phyloP scores from a whole-genome alignment of 1,140 invertebrate species.

The Tetragnatha versicolor region DNA sequence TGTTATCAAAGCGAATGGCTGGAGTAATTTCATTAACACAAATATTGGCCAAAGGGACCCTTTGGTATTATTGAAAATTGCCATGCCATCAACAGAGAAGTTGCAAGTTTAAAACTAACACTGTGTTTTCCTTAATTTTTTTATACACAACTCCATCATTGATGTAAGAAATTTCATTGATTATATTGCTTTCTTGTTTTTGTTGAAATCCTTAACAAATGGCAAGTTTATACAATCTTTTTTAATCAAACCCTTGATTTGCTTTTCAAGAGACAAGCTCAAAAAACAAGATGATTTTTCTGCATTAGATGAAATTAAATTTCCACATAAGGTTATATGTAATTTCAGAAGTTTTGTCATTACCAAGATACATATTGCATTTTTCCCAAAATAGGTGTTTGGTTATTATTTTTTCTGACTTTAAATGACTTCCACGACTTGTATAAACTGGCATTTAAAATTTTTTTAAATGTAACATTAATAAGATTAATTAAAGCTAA shows the following conservation, averaged over 20 bases:
- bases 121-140: background rate
- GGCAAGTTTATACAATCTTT: background rate
- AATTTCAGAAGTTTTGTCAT: background rate
- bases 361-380: background rate
- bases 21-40: background rate
- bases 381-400: background rate
- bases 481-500: background rate
- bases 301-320: background rate
- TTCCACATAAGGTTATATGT: background rate
- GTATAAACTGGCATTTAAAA: background rate
- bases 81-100: background rate
- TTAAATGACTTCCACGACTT: too few relatives aligned
- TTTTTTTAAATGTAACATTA: background rate
- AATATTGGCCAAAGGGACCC: background rate
- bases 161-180: background rate
- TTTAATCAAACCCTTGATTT: background rate
- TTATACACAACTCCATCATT: slow-evolving; percentile 1
- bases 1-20: background rate
- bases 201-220: background rate
- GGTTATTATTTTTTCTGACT: background rate
- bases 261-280: background rate
- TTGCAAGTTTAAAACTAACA: background rate
- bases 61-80: background rate
- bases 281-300: background rate
- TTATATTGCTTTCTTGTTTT: background rate